Base-by-base conservation (phyloP, 2,113 vertebrate genomes). In the Petaurus breviceps region DNA sequence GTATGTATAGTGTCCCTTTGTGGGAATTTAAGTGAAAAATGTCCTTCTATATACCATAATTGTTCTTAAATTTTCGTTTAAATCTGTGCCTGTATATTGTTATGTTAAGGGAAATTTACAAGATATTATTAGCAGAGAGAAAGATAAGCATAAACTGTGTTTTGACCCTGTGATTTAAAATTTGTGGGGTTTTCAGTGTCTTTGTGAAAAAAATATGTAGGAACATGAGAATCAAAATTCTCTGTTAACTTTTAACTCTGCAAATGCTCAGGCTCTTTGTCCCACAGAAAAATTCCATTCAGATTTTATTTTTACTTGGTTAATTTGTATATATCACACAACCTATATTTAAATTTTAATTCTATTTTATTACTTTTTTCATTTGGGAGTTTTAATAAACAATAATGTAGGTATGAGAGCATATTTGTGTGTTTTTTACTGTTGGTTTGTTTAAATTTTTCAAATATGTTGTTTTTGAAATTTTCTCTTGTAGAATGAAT, bases 81-180 rank as follows among this genome's bases (percentile, higher is more conserved):
- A 96, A 0, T 94, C 46, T 96, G n/a, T 94, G 51, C 22, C 55
- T 90, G 43, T 92, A 5, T 31, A 90, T 84, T 31, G 90, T 50
- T 90, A 51, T 47, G 37, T 91, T 93, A 95, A 95, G 43, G 19
- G 46, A 51, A 54, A 68, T 93, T 94, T 93, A 89, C 46, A 91
- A 1, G 77, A 37, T 84, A 23, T 31, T 89, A 2, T 49, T 97
- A 91, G 37, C 6, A 50, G 23, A 14, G 3, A 7, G 26, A 26
- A 3, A 19, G 0, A n/a, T 90, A n/a, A 77, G n/a, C 11, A 92
- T 23, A 24, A 93, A 68, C 25, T 93, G 24, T 94, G 8, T 95
- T 95, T 97, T 97, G 90, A 54, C 94, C 94, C 89, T 96, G 93
- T 24, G 52, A 96, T 51, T 22, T 93, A 84, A 95, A 96, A 94